Base-by-base conservation (phyloP, 23 tunicate species). In the Diplosoma virens region DNA sequence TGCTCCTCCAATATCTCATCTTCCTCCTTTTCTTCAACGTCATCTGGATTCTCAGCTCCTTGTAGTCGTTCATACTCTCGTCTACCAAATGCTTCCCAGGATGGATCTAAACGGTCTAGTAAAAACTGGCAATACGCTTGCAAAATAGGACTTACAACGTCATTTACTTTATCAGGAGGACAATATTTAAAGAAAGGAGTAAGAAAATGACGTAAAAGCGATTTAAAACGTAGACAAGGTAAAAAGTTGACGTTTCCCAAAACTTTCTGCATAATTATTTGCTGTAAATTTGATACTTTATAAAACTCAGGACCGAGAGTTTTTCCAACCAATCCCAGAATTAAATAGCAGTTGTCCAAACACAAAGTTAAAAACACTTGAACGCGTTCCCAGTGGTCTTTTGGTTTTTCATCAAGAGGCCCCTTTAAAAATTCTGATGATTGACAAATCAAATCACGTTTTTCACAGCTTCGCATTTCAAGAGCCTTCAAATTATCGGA, bases 1-100 rank as follows among this genome's bases (percentile, higher is more conserved):
- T 85, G 87, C 71, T 92, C 97, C 25, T 92, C 80, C 70, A 85
- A 59, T 0, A 92, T 92, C 45, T 92, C 97, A 25, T 77, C 81
- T 46, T 77, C 90, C 33, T 59, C 87, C 46, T 66, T 82, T 29
- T 66, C 69, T 16, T 85, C 85, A 9, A 46, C 84, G 17, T 81
- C 79, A 37, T 56, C 36, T n/a, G 4, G 20, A 22, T 80, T 52
- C 32, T 58, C 67, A 1, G 37, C 9, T 25, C 72, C 82, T 34
- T 60, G 61, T 3, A 72, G 33, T 7, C 78, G 32, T 20, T 37
- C 75, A 3, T 45, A 68, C 59, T 85, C 87, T 32, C 56, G 56
- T 17, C 24, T 30, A 1, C 81, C 84, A 59, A 36, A 92, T 18
- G 33, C 64, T 16, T 78, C 71, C 97, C 97, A 92, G 7, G 64